phyloP scores from a whole-genome alignment of 1,140 invertebrate genomes.

The Bilobella aurantiaca region DNA sequence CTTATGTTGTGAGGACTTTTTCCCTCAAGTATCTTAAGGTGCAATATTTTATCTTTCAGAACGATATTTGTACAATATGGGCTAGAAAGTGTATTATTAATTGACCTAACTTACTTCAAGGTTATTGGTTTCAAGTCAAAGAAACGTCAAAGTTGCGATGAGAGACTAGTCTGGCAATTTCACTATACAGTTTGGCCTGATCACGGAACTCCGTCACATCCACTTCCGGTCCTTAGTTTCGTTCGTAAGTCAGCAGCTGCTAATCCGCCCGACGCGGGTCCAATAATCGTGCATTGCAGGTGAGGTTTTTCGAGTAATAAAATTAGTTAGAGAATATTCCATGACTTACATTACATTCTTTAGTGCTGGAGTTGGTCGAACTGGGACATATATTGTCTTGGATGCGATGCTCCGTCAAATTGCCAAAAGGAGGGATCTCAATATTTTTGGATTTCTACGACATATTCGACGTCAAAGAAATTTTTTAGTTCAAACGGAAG shows the following conservation, averaged over 20 bases:
- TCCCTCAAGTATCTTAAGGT: constrained; percentile 67
- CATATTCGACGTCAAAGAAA: constrained; percentile 78
- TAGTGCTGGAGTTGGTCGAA: constrained; percentile 92
- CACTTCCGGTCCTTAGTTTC: constrained; percentile 85
- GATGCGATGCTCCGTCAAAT: constrained; percentile 93
- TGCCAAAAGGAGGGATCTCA: constrained; percentile 70
- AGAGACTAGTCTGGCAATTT: constrained; percentile 82
- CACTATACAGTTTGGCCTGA: constrained; percentile 98
- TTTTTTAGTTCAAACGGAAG: constrained; percentile 76
- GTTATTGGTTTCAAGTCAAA: neutral
- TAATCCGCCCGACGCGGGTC: constrained; percentile 72
- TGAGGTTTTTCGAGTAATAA: constrained; percentile 39
- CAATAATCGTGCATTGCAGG: constrained; percentile 96
- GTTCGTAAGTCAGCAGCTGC: constrained; percentile 79
- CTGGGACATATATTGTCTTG: constrained; percentile 91
- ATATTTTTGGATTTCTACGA: constrained; percentile 82
- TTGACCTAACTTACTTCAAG: neutral
- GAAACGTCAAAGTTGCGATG: constrained; percentile 45
- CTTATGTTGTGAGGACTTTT: constrained; percentile 81
- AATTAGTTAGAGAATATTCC: neutral
- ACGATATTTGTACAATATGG: neutral
- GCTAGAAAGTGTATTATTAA: too few species aligned
- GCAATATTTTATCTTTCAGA: too few species aligned
- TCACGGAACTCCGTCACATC: constrained; percentile 88
- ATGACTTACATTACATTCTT: constrained; percentile 35